Conservation (phyloP, 2,888 invertebrate species). For the Campoplex capitator region DNA sequence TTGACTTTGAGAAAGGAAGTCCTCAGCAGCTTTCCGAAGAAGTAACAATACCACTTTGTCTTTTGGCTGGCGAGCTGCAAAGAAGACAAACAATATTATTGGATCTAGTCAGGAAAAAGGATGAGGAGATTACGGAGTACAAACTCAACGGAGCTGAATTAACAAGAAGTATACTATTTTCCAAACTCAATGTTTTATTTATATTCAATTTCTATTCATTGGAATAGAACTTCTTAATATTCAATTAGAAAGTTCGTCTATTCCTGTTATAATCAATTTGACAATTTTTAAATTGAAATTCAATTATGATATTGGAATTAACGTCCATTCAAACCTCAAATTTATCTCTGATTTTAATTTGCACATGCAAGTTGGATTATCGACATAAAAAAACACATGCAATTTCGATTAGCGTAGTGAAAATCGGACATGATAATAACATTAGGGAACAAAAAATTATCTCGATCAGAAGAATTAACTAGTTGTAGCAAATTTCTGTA, state of each 20-base stretch:
- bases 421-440: neutral
- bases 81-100: constrained; percentile 74
- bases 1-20: constrained; percentile 75
- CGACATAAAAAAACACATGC: too few species aligned
- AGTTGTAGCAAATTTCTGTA: too few species aligned
- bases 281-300: too few species aligned
- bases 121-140: constrained; percentile 81
- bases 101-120: constrained; percentile 78
- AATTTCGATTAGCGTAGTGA: too few species aligned
- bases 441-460: too few species aligned
- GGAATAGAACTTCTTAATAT: neutral
- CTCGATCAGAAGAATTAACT: too few species aligned
- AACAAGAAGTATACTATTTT: constrained; percentile 75
- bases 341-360: too few species aligned
- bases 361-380: too few species aligned
- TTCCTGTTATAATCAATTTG: too few species aligned
- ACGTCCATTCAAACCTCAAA: too few species aligned
- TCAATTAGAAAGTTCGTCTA: too few species aligned
- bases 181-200: neutral
- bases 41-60: constrained; percentile 77
- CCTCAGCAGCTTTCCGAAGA: constrained; percentile 74
- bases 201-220: neutral
- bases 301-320: too few species aligned
- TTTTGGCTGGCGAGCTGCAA: constrained; percentile 73
- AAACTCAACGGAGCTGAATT: constrained; percentile 79